Base-by-base conservation (phyloP, 2,797 vertebrate species). In the Notoglanidium macrostoma region DNA sequence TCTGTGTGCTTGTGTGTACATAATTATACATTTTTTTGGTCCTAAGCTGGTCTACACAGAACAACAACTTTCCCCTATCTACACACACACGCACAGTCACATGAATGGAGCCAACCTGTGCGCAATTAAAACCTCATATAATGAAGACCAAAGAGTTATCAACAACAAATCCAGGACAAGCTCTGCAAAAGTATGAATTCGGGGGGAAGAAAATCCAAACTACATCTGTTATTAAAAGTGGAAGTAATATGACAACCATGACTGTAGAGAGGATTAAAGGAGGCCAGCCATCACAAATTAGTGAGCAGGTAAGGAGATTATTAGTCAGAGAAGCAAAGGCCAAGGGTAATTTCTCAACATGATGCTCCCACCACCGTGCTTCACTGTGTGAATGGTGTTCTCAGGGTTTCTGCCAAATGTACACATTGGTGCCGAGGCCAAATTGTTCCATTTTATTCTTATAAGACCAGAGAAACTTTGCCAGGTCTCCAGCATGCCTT, bases 321-420 rank as follows among this genome's bases (percentile, higher is more conserved):
- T 26, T 23, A 59, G 23, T 61, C 59, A n/a, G n/a, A 29, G n/a
- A n/a, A 65, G n/a, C 11, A 67, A 32, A 35, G 65, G n/a, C 19
- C 32, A 35, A 14, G 5, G 19, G 17, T 79, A 5, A 79, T 59
- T 59, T 40, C 3, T 23, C 3, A 55, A 57, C 54, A 23, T 15
- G 35, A 40, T 80, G 32, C 78, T 80, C 55, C 55, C 78, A 80
- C 55, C 78, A 80, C 54, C 55, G 15, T 61, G 55, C 55, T 80
- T 80, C 55, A 61, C 55, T 35, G 9, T 23, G 23, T 19, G 23
- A 0, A 51, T 51, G n/a, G 11, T 49, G 11, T 2, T n/a, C 44
- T 46, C 72, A 74, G 23, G 11, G 23, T 54, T 19, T 54, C 49
- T 77, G 15, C 2, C 15, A 54, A 77, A 32, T 14, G 1, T 51